phyloP scores from a whole-genome alignment of 2,113 vertebrate species.

The Chamaetylas fuelleborni region DNA sequence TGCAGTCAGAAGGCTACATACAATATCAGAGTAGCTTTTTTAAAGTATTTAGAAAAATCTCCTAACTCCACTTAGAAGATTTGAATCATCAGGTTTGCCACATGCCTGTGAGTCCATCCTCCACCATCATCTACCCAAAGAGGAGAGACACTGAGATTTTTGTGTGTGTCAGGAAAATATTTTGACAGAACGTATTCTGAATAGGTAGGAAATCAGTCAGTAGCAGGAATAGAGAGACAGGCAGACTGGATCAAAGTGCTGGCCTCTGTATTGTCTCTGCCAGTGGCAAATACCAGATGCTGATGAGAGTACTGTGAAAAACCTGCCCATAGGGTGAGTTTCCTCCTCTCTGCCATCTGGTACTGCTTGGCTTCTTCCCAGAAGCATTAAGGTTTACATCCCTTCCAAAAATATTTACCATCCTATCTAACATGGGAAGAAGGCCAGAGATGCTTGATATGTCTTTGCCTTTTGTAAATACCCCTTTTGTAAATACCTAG shows the following conservation, averaged over 20 bases:
- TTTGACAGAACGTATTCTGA: not conserved
- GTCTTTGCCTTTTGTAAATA: not conserved
- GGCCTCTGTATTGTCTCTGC: not conserved
- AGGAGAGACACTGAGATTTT: not conserved
- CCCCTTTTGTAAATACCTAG: not conserved
- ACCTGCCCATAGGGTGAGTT: constrained; percentile 26
- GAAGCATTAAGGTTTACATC: constrained; percentile 21
- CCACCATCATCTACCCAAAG: not conserved
- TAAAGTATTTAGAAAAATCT: not conserved
- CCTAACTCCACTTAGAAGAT: not conserved
- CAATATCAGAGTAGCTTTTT: not conserved
- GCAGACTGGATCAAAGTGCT: not conserved
- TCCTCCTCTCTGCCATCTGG: constrained; percentile 31
- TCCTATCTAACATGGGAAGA: not conserved
- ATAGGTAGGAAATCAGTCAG: not conserved
- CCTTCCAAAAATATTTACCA: constrained; percentile 43
- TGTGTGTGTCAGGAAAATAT: not conserved
- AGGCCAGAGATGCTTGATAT: not conserved
- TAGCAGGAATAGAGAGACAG: not conserved
- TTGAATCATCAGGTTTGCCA: not conserved
- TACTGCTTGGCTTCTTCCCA: not conserved
- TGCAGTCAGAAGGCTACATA: not conserved
- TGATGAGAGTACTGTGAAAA: constrained; percentile 1
- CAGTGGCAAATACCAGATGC: constrained; percentile 29
- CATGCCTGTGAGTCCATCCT: not conserved